Conservation (phyloP, 2,113 vertebrate genomes). For the Alexandromys fortis region DNA sequence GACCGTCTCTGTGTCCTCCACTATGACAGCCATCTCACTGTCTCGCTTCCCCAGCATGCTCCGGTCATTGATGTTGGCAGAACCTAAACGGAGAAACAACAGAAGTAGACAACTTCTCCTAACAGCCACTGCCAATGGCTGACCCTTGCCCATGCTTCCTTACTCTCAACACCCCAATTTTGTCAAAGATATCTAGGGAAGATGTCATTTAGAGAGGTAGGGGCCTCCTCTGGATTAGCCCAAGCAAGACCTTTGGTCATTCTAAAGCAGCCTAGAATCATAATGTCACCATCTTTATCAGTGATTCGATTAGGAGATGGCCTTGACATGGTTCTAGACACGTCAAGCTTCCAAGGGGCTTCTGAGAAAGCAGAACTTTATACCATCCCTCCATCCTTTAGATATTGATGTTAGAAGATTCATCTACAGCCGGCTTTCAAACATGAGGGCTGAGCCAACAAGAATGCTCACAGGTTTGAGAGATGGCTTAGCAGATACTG, state of each 20-base stretch:
- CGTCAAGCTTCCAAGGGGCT: background rate
- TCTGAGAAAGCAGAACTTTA: background rate
- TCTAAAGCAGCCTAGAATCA: background rate
- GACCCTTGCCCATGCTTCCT: background rate
- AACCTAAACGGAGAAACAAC: slow-evolving; percentile 84
- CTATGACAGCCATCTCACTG: slow-evolving; percentile 96
- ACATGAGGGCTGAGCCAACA: background rate
- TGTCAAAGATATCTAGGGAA: background rate
- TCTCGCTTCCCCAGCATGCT: slow-evolving; percentile 99
- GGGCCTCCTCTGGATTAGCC: background rate
- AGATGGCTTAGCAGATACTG: background rate
- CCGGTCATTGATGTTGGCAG: slow-evolving; percentile 98
- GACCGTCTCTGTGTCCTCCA: slow-evolving; percentile 91
- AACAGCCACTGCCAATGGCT: background rate
- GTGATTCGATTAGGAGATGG: background rate
- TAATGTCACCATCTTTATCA: background rate
- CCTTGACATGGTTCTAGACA: background rate
- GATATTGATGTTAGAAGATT: background rate
- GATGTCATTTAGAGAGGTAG: background rate
- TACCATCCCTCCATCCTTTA: background rate
- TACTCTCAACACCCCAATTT: background rate
- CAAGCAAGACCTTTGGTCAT: background rate
- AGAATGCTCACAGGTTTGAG: background rate
- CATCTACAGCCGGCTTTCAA: background rate
- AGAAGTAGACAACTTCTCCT: background rate